Evolutionary conservation across 2,113 vertebrate species (phyloP).

Genomic region (Hippocampus guttulatus): DNA sequence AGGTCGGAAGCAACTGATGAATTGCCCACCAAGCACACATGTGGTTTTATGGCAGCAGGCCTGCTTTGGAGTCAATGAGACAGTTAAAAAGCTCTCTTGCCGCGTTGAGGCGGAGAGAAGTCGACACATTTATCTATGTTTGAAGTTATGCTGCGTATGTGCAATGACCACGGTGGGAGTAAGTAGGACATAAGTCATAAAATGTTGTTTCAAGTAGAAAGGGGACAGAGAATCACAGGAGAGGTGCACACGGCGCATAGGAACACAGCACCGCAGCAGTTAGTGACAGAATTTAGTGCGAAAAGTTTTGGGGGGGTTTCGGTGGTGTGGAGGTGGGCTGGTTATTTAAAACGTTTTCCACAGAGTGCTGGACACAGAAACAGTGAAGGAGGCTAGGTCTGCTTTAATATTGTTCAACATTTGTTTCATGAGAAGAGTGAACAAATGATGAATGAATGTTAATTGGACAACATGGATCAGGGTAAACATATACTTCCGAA

Average conservation of each 20-base stretch:
- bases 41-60: neutral
- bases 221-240: constrained; percentile 1
- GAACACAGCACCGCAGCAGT: neutral
- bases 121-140: constrained; percentile 6
- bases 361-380: neutral
- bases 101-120: neutral
- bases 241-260: neutral
- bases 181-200: constrained; percentile 8
- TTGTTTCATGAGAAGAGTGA: too few relatives aligned
- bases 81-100: constrained; percentile 7
- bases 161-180: constrained; percentile 5
- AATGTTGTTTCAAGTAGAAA: neutral
- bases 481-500: too few relatives aligned
- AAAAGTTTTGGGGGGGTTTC: neutral
- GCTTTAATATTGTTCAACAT: neutral
- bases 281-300: neutral
- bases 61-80: constrained; percentile 1
- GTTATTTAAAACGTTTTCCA: neutral
- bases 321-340: too few relatives aligned
- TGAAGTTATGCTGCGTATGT: constrained; percentile 2
- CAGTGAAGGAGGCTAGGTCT: neutral
- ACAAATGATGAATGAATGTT: too few relatives aligned
- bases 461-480: too few relatives aligned
- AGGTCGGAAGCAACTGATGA: neutral
- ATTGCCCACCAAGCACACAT: neutral